phyloP scores from a whole-genome alignment of 2,888 invertebrate genomes.

The Teleiodes luculella region DNA sequence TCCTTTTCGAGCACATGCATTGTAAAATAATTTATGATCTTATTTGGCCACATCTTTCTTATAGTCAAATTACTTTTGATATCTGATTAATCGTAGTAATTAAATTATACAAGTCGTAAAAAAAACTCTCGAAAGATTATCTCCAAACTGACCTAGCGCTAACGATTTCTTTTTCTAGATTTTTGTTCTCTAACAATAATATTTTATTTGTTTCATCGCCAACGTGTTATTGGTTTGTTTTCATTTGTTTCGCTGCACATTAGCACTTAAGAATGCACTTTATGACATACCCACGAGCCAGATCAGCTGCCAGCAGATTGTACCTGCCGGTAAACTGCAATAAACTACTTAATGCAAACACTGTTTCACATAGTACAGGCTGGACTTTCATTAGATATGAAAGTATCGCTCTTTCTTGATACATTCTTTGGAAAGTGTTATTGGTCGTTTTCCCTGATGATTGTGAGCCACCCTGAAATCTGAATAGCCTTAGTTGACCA shows the following conservation, averaged over 20 bases:
- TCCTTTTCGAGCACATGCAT: no score
- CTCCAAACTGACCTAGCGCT: background rate
- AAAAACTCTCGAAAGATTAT: background rate
- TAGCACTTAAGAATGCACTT: slow-evolving; percentile 1
- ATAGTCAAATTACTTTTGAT: no score
- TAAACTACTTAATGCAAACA: background rate
- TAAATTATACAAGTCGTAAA: no score
- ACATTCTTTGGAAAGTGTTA: no score
- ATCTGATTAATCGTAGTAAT: no score
- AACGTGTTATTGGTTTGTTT: slow-evolving; percentile 3
- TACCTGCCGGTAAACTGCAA: background rate
- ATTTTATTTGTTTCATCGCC: background rate
- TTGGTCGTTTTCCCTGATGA: no score
- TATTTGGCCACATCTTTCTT: no score
- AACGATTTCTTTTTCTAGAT: background rate
- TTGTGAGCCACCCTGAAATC: no score
- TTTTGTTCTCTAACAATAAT: background rate
- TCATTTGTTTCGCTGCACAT: background rate
- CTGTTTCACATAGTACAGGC: background rate
- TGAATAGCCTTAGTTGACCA: no score
- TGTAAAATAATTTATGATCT: no score
- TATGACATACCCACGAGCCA: background rate
- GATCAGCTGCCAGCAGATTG: background rate
- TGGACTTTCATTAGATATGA: no score
- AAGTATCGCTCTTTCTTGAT: no score